Base-by-base conservation (phyloP, 2,113 vertebrate species). In the Gavialis gangeticus region DNA sequence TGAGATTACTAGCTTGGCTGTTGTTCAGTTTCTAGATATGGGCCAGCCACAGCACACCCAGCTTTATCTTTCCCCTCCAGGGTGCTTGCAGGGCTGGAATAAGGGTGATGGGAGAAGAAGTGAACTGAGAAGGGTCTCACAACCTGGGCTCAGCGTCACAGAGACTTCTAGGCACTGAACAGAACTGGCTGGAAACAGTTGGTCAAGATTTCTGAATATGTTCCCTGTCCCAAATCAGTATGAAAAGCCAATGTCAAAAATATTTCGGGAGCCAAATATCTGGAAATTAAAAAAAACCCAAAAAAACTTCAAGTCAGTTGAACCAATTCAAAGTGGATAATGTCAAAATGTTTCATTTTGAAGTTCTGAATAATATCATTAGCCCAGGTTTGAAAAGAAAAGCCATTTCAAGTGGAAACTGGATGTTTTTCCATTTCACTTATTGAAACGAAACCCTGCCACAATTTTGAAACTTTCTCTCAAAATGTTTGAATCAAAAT, bases 191-290 rank as follows among this genome's bases (percentile, higher is more conserved):
- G 46, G 46, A 46, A 46, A 46, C 46, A 46, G 46, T 46, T 46
- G 46, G 46, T 91, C 27, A 30, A 83, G 91, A 63, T 1, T 46
- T 4, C 17, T 14, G 2, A 89, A 83, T 0, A 1, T 12, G 58
- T 25, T 59, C 76, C 80, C 46, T 75, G 67, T 85, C 89, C 83
- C 89, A 92, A 85, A 80, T 37, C 34, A 79, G 67, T n/a, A 34
- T 19, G 34, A 71, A 71, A 83, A 75, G 19, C 10, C 3, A 7
- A 78, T 71, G 57, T 80, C 75, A 96, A 85, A 28, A 77, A 16
- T 0, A 0, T 16, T 73, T 92, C 30, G 22, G 46, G 56, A 88
- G 87, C 17, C 16, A 75, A 75, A 28, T 78, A 85, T 46, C 46
- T 46, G 78, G 3, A 85, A 28, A 27, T 4, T 34, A 21, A 87